A percentile compares a stretch with the other conserved stretches of the same genome.
Conservation (phyloP, 2,797 vertebrate species). For the Gallirallus australis region DNA sequence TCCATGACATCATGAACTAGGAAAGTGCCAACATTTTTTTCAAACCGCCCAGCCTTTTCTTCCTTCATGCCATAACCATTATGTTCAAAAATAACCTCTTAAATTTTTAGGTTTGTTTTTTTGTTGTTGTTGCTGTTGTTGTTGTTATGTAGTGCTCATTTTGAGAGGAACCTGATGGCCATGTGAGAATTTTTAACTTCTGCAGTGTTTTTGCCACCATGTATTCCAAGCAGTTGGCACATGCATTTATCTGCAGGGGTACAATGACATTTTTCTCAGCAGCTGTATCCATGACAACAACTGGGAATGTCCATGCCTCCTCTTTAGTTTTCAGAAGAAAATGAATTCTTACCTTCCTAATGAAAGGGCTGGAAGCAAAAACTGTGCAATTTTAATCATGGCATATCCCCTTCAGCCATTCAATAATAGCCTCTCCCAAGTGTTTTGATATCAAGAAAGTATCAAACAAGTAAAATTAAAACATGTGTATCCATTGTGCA, state of each 20-base stretch:
- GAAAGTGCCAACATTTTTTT: slow-evolving; percentile 60
- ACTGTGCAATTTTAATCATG: neutral
- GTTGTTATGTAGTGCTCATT: neutral
- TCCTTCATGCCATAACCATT: slow-evolving; percentile 27
- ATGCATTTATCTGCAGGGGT: slow-evolving; percentile 63
- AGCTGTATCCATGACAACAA: slow-evolving; percentile 75
- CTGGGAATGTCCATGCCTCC: slow-evolving; percentile 39
- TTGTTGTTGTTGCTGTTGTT: neutral
- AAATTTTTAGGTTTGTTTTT: too few species aligned
- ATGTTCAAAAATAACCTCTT: slow-evolving; percentile 16
- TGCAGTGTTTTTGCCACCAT: neutral
- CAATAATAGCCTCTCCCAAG: neutral
- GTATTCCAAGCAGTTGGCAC: slow-evolving; percentile 73
- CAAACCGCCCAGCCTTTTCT: slow-evolving; percentile 19
- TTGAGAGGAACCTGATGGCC: slow-evolving; percentile 32
- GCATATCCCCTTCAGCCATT: neutral
- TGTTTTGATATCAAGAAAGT: neutral
- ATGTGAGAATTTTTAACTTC: slow-evolving; percentile 61
- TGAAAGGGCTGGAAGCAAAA: slow-evolving; percentile 19
- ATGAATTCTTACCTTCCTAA: slow-evolving; percentile 40
- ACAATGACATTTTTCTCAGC: slow-evolving; percentile 75
- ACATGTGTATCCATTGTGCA: neutral
- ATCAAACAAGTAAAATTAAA: neutral
- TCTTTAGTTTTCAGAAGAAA: slow-evolving; percentile 35
- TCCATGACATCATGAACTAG: slow-evolving; percentile 69